phyloP scores from a whole-genome alignment of 2,797 vertebrate genomes.

The Epinephelus malabaricus region DNA sequence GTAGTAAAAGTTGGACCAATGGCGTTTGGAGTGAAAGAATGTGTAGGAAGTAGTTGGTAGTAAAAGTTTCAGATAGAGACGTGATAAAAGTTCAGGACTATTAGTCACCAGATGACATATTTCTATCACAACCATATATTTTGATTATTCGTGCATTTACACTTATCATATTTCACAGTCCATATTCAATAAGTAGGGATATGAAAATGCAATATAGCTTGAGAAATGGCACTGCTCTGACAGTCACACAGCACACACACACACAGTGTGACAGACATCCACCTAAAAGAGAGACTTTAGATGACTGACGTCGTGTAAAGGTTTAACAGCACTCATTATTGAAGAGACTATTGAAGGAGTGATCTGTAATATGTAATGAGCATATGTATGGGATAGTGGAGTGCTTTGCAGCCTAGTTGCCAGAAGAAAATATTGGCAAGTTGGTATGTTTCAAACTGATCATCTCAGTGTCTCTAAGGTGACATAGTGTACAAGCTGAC shows the following conservation, averaged over 20 bases:
- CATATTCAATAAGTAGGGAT: constrained; percentile 31
- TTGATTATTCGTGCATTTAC: constrained; percentile 34
- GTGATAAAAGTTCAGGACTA: constrained; percentile 27
- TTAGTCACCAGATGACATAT: constrained; percentile 33
- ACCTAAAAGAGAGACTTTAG: not conserved
- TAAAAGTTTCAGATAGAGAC: constrained; percentile 35
- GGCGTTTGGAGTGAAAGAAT: not conserved
- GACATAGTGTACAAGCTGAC: too few species aligned
- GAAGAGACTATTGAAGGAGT: not conserved
- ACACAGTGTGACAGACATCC: not conserved
- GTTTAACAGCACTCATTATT: not conserved
- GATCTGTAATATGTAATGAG: constrained; percentile 11
- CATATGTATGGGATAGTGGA: not conserved
- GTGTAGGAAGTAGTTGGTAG: not conserved
- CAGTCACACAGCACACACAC: constrained; percentile 10
- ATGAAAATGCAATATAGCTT: constrained; percentile 41
- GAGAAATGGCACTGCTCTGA: constrained; percentile 32
- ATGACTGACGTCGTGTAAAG: not conserved
- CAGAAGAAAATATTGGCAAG: too few species aligned
- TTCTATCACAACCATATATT: constrained; percentile 22
- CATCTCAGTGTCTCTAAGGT: too few species aligned
- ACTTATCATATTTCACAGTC: constrained; percentile 35
- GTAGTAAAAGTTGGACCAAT: not conserved
- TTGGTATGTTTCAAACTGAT: too few species aligned
- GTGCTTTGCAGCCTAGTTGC: too few species aligned